Conservation (phyloP, 2,888 invertebrate genomes). For the Nephrotoma appendiculata region DNA sequence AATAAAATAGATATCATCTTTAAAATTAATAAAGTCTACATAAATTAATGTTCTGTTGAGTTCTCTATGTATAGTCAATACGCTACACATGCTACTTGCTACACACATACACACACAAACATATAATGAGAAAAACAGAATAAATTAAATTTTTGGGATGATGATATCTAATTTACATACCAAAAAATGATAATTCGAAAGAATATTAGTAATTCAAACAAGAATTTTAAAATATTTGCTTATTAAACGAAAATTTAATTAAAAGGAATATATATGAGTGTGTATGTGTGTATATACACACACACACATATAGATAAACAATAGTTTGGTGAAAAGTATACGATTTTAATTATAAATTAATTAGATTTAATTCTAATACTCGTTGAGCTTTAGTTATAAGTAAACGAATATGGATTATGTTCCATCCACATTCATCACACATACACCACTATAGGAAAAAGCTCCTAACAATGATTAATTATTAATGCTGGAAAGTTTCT, state of each 20-base stretch:
- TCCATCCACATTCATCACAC: not conserved
- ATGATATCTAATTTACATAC: not conserved
- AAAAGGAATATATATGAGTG: not conserved
- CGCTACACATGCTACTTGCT: not conserved
- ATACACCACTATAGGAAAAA: not conserved
- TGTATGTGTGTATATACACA: too few species aligned
- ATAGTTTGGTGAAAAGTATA: not conserved
- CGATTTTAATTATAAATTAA: not conserved
- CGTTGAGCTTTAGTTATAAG: not conserved
- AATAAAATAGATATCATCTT: not conserved
- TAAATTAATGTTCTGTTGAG: not conserved
- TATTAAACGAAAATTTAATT: not conserved
- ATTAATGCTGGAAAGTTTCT: not conserved
- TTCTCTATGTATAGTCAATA: not conserved
- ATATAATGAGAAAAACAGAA: not conserved
- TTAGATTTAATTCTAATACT: not conserved
- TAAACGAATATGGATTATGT: not conserved
- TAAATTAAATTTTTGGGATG: not conserved
- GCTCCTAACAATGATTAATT: not conserved
- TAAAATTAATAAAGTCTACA: not conserved
- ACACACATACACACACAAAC: not conserved
- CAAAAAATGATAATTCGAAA: not conserved
- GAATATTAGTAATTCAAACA: not conserved
- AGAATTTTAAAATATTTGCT: not conserved
- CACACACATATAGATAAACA: not conserved